phyloP scores from a whole-genome alignment of 2,113 vertebrate species.

The Aldabrachelys gigantea region DNA sequence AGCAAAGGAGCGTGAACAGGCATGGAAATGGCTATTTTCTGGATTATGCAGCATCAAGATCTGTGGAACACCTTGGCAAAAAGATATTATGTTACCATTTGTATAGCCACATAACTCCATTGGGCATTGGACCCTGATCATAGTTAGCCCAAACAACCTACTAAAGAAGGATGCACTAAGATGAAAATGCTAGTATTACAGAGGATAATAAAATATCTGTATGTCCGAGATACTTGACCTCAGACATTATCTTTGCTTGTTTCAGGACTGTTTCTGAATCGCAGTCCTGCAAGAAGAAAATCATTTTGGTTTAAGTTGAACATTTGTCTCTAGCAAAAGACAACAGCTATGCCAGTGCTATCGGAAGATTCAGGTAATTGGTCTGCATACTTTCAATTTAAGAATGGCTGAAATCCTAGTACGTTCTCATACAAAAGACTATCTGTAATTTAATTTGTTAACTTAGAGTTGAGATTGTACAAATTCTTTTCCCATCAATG shows the following conservation, averaged over 20 bases:
- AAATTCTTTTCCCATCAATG: background rate
- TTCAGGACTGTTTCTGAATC: constrained; percentile 33
- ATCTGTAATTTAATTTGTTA: background rate
- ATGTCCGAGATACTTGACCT: background rate
- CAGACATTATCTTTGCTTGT: background rate
- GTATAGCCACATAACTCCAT: background rate
- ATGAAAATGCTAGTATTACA: background rate
- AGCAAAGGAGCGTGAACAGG: background rate
- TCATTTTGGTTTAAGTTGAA: background rate
- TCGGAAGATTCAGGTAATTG: constrained; percentile 87
- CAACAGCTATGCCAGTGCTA: constrained; percentile 87
- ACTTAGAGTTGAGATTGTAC: background rate
- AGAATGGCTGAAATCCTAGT: background rate
- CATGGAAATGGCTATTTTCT: background rate
- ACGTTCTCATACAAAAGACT: background rate
- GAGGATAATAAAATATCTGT: background rate
- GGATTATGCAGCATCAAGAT: background rate
- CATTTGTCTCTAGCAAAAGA: background rate
- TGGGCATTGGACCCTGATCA: background rate
- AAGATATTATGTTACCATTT: background rate
- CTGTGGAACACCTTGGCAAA: background rate
- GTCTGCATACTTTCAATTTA: background rate
- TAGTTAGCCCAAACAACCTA: background rate
- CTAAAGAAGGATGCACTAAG: background rate
- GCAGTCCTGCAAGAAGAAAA: background rate